Percentiles rank a stretch among this genome's conserved stretches.
Evolutionary conservation across 2,888 invertebrate species (phyloP).

Genomic region (Ichneumoninae sp.): DNA sequence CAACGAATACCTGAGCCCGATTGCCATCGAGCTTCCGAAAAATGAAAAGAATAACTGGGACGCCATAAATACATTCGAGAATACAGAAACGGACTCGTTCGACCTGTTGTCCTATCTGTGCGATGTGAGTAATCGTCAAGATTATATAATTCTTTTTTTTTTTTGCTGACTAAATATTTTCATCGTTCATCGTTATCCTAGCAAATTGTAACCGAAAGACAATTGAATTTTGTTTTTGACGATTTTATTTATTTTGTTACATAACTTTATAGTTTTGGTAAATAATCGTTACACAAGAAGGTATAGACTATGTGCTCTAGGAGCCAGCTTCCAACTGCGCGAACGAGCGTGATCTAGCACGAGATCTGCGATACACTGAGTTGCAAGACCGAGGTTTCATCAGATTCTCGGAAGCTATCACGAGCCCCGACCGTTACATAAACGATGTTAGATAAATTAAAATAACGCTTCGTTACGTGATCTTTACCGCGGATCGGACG

Average conservation of each 20-base stretch:
- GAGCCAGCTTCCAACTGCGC: slow-evolving; percentile 58
- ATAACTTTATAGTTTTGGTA: slow-evolving; percentile 24
- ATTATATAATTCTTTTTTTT: not conserved
- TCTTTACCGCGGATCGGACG: slow-evolving; percentile 6
- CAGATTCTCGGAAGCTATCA: slow-evolving; percentile 59
- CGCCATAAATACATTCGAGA: slow-evolving; percentile 74
- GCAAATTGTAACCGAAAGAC: not conserved
- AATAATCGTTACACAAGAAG: slow-evolving; percentile 12
- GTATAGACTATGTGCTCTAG: not conserved
- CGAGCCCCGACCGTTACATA: slow-evolving; percentile 60
- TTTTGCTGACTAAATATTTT: not conserved
- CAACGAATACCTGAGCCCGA: slow-evolving; percentile 64
- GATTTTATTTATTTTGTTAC: slow-evolving; percentile 21
- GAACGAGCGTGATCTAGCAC: slow-evolving; percentile 45
- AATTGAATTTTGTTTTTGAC: not conserved
- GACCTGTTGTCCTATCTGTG: slow-evolving; percentile 82
- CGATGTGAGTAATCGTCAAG: slow-evolving; percentile 77
- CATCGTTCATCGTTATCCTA: not conserved
- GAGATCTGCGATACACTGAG: slow-evolving; percentile 34
- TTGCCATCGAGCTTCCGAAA: slow-evolving; percentile 65
- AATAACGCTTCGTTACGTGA: slow-evolving; percentile 62
- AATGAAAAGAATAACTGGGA: slow-evolving; percentile 72
- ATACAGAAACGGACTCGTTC: slow-evolving; percentile 76
- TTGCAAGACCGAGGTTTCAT: slow-evolving; percentile 52
- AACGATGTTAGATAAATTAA: slow-evolving; percentile 58